Conservation (phyloP, 92 coral and sea anemone species). For the Parazoanthus atlanticus region DNA sequence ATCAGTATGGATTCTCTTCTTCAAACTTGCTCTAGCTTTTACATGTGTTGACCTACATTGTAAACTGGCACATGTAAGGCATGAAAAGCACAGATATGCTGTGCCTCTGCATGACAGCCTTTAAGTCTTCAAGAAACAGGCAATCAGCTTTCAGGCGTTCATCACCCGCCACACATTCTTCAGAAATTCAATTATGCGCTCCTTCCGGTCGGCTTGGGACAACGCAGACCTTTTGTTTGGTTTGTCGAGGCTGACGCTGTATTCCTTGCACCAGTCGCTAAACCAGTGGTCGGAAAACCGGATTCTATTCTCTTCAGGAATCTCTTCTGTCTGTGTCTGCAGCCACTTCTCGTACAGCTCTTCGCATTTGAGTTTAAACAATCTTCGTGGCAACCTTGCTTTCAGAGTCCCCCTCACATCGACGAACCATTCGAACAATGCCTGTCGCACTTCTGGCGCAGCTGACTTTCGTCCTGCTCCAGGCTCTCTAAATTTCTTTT, state of each 20-base stretch:
- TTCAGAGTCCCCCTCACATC: slow-evolving; percentile 38
- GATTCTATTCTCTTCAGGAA: slow-evolving; percentile 23
- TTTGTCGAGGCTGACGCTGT: not conserved
- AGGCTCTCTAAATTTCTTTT: slow-evolving; percentile 19
- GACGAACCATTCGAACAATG: slow-evolving; percentile 31
- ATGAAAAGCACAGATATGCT: slow-evolving; percentile 13
- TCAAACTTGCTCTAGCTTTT: slow-evolving; percentile 28
- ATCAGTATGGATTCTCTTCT: slow-evolving; percentile 11
- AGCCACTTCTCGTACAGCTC: slow-evolving; percentile 42
- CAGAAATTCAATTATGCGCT: slow-evolving; percentile 7
- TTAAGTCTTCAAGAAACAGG: slow-evolving; percentile 35
- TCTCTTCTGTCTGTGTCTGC: slow-evolving; percentile 27
- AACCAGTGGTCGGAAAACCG: slow-evolving; percentile 22
- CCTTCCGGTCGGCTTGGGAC: not conserved
- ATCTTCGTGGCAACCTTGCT: slow-evolving; percentile 35
- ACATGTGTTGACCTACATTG: slow-evolving; percentile 14
- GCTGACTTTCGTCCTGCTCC: slow-evolving; percentile 40
- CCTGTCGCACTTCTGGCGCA: slow-evolving; percentile 30
- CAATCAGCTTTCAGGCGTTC: slow-evolving; percentile 38
- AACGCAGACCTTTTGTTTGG: slow-evolving; percentile 22
- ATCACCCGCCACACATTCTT: slow-evolving; percentile 31
- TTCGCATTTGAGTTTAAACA: slow-evolving; percentile 35
- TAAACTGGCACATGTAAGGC: slow-evolving; percentile 22
- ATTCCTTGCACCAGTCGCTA: slow-evolving; percentile 31
- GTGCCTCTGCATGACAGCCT: slow-evolving; percentile 10